These are phyloP conservation scores for Adelosebastes latens DNA, from an alignment of 2,797 vertebrate species.

Conservation along the genomic window DNA sequence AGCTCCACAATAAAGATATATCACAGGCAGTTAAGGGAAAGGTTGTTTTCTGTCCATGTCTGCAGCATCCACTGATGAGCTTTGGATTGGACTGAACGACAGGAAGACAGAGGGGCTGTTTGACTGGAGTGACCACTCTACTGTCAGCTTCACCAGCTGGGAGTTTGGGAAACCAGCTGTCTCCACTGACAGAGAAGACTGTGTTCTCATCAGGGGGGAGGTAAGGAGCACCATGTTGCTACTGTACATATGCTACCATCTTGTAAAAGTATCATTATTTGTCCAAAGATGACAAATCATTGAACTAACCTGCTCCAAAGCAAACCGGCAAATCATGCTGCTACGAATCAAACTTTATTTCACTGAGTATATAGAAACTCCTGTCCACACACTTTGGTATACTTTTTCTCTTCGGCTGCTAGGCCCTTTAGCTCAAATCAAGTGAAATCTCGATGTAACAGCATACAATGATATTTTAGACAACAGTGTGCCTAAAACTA, in stretches of 20 bases:
- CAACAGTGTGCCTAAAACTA: neutral
- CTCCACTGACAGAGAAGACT: constrained; percentile 83
- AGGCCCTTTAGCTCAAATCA: neutral
- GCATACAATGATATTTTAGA: neutral
- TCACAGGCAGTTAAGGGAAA: neutral
- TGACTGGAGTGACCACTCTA: constrained; percentile 90
- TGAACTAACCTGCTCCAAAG: neutral
- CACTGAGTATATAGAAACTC: neutral
- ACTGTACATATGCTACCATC: neutral
- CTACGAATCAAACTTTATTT: neutral
- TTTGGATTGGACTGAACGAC: constrained; percentile 95
- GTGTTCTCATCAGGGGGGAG: constrained; percentile 89
- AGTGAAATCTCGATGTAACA: neutral
- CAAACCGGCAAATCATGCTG: neutral
- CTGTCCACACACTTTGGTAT: neutral
- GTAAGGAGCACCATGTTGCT: constrained; percentile 61
- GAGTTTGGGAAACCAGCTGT: constrained; percentile 83
- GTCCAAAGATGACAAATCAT: neutral
- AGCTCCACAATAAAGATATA: neutral
- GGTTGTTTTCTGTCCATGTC: neutral
- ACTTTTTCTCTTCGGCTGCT: too few relatives aligned
- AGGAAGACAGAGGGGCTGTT: constrained; percentile 87
- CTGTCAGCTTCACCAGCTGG: constrained; percentile 89
- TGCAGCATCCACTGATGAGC: constrained; percentile 82
- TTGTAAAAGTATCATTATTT: neutral